These are phyloP conservation scores for Noctua janthe DNA, from an alignment of 2,888 invertebrate genomes.

Conservation along the genomic window DNA sequence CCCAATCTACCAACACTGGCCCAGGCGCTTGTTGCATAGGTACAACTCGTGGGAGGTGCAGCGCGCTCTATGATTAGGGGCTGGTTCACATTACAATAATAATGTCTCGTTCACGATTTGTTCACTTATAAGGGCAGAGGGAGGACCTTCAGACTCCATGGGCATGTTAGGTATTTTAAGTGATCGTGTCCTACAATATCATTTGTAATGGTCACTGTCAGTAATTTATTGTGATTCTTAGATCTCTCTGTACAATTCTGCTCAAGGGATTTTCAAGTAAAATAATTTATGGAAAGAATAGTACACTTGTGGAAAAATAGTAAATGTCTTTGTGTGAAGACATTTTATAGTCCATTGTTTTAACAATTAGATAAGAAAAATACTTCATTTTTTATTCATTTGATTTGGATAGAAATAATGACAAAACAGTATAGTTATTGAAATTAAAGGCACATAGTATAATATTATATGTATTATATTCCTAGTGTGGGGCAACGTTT, in stretches of 20 bases:
- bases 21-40: neutral
- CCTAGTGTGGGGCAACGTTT: no score
- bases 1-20: neutral
- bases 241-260: neutral
- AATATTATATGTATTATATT: neutral
- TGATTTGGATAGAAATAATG: neutral
- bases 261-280: neutral
- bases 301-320: neutral
- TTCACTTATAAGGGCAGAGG: slow-evolving; percentile 15
- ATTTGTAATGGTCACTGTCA: neutral
- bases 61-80: slow-evolving; percentile 24
- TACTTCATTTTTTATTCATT: neutral
- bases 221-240: neutral
- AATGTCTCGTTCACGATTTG: slow-evolving; percentile 45
- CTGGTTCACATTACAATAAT: slow-evolving; percentile 28
- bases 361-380: neutral
- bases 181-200: neutral
- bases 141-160: neutral
- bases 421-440: neutral
- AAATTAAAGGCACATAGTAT: neutral
- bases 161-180: slow-evolving; percentile 6
- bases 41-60: slow-evolving; percentile 51
- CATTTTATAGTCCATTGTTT: slow-evolving; percentile 5
- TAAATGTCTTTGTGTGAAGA: neutral
- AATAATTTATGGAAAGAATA: neutral